Conservation (phyloP, 92 coral and sea anemone genomes). For the Zoanthus sansibaricus region DNA sequence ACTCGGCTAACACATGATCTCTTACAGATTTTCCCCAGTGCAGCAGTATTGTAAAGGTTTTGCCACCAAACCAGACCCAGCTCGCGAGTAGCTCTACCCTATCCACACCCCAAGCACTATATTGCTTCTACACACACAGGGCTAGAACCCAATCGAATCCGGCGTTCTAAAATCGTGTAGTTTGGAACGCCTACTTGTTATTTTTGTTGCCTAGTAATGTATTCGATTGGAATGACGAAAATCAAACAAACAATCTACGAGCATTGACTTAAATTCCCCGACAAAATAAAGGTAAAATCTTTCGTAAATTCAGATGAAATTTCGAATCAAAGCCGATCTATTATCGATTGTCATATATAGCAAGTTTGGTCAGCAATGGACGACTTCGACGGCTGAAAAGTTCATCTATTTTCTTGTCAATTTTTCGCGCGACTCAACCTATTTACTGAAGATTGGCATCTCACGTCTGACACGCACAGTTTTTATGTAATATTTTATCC, state of each 20-base stretch:
- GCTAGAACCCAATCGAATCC: conserved; percentile 11
- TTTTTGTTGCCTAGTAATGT: not conserved
- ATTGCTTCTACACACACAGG: conserved; percentile 33
- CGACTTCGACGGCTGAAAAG: conserved; percentile 7
- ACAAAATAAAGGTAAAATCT: conserved; percentile 7
- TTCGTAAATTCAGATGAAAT: conserved; percentile 8
- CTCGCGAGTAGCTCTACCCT: conserved; percentile 56
- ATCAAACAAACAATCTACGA: conserved; percentile 1
- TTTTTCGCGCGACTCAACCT: conserved; percentile 12
- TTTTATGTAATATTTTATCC: conserved; percentile 1
- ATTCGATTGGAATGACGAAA: not conserved
- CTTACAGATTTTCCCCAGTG: conserved; percentile 34
- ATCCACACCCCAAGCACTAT: not conserved
- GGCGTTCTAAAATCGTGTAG: conserved; percentile 7
- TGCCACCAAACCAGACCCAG: conserved; percentile 51
- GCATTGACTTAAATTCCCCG: conserved; percentile 4
- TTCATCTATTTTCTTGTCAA: not conserved
- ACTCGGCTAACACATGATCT: conserved; percentile 34
- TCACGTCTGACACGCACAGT: conserved; percentile 9
- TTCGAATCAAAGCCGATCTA: conserved; percentile 10
- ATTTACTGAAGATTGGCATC: conserved; percentile 16
- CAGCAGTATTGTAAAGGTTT: conserved; percentile 40
- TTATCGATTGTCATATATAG: conserved; percentile 6
- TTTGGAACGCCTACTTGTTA: not conserved
- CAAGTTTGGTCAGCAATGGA: conserved; percentile 13